Conservation (phyloP, 2,797 vertebrate species). For the Geotrypetes seraphini region DNA sequence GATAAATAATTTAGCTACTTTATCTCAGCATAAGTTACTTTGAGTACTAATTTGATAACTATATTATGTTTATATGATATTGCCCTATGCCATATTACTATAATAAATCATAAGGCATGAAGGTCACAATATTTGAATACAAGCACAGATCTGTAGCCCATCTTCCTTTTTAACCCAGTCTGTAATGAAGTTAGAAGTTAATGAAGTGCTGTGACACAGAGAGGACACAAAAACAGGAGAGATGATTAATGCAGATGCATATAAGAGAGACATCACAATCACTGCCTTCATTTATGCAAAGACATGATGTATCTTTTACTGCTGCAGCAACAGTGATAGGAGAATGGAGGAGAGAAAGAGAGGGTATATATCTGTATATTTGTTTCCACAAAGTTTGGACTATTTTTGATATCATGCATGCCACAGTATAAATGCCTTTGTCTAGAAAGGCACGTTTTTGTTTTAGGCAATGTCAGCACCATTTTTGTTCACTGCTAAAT, state of each 20-base stretch:
- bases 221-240: background rate
- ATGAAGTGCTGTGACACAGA: constrained; percentile 13
- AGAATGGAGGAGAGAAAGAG: background rate
- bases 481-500: too few relatives aligned
- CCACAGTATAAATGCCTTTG: too few relatives aligned
- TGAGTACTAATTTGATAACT: constrained; percentile 19
- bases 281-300: background rate
- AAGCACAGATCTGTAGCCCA: background rate
- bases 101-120: constrained; percentile 28
- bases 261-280: background rate
- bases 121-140: constrained; percentile 15
- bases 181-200: constrained; percentile 26
- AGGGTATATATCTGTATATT: too few relatives aligned
- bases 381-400: too few relatives aligned
- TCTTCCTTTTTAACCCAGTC: constrained; percentile 14
- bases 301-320: accelerated
- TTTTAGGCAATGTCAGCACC: too few relatives aligned
- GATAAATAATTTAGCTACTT: background rate
- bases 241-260: background rate
- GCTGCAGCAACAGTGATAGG: background rate
- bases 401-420: too few relatives aligned
- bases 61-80: constrained; percentile 10
- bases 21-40: background rate
- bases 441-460: too few relatives aligned
- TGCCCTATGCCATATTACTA: background rate